Base-by-base conservation (phyloP, 2,888 invertebrate genomes). In the Epiblema foenella region DNA sequence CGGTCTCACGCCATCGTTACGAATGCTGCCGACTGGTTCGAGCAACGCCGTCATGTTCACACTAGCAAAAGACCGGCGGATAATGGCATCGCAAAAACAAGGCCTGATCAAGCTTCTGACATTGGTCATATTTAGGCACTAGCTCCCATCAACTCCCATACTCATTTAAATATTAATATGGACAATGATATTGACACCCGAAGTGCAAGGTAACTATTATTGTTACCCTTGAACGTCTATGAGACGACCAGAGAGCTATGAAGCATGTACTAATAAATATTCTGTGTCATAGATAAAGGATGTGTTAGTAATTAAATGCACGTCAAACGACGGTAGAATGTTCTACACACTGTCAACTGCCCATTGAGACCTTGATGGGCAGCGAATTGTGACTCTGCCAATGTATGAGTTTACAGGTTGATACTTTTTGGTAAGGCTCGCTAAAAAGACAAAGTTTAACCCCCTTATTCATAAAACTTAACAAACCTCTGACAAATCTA, bases 171-270 rank as follows among this genome's bases (percentile, higher is more conserved):
- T 0, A 1, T 15, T n/a, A 46, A 46, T 46, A 46, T 46, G 1
- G 46, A n/a, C n/a, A 51, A 39, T n/a, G 46, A 60, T 24, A 37
- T 54, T 29, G 18, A 60, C 33, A 56, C 46, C 42, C 33, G n/a
- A 88, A 88, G 89, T 88, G 89, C 88, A 89, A 79, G 86, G 87
- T 77, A 72, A 69, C 72, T 65, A 75, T 70, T 77, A 81, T 79
- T 58, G 75, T 12, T 76, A 79, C 71, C 85, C 84, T 86, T 85
- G 85, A 79, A 78, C 78, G 77, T 67, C 75, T 75, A 70, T 66
- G 57, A 49, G 12, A 29, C 39, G 39, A 39, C 12, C 56, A 39
- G 18, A 39, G 18, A 12, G 7, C 51, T 29, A 52, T 52, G 46
- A 15, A 33, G 63, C 12, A 18, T 11, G 18, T 18, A 46, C 37